Percentiles rank a stretch among this genome's conserved stretches.
These are phyloP conservation scores for Acleris literana DNA, from an alignment of 2,888 invertebrate species.

Conservation along the genomic window DNA sequence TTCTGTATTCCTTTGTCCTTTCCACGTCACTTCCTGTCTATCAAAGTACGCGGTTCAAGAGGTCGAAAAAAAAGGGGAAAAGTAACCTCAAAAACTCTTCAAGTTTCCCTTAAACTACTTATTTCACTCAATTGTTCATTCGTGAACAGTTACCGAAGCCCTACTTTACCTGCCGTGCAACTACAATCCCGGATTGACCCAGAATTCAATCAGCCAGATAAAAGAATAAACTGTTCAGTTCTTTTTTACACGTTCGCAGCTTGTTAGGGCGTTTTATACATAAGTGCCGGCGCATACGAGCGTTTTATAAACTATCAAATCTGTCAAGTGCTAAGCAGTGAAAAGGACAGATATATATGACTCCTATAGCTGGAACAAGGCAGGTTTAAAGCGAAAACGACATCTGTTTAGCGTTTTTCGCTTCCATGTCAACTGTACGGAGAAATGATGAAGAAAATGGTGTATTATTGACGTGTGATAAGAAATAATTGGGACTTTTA, in stretches of 20 bases:
- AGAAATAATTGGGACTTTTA: too few species aligned
- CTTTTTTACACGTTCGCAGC: slow-evolving; percentile 2
- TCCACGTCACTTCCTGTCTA: too few species aligned
- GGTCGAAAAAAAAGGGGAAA: too few species aligned
- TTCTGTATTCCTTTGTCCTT: too few species aligned
- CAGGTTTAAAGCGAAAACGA: too few species aligned
- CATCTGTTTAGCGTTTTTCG: background rate
- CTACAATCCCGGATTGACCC: slow-evolving; percentile 25
- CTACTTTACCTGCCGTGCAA: slow-evolving; percentile 6
- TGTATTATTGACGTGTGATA: too few species aligned
- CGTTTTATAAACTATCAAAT: background rate
- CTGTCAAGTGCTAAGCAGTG: too few species aligned
- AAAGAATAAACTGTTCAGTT: slow-evolving; percentile 6
- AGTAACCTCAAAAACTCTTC: background rate
- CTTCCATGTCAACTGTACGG: background rate
- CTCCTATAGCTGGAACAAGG: too few species aligned
- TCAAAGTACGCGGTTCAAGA: too few species aligned
- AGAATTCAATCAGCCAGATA: slow-evolving; percentile 23
- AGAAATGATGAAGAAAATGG: background rate
- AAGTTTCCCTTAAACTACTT: background rate
- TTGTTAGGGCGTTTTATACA: slow-evolving; percentile 18
- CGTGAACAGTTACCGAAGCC: slow-evolving; percentile 5
- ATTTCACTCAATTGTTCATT: slow-evolving; percentile 9
- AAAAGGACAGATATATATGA: too few species aligned
- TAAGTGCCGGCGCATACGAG: slow-evolving; percentile 1